Evolutionary conservation across 2,888 invertebrate species (phyloP), one percentile per base, ranked within the genome.

Genomic region (Drosophila prolongata): DNA sequence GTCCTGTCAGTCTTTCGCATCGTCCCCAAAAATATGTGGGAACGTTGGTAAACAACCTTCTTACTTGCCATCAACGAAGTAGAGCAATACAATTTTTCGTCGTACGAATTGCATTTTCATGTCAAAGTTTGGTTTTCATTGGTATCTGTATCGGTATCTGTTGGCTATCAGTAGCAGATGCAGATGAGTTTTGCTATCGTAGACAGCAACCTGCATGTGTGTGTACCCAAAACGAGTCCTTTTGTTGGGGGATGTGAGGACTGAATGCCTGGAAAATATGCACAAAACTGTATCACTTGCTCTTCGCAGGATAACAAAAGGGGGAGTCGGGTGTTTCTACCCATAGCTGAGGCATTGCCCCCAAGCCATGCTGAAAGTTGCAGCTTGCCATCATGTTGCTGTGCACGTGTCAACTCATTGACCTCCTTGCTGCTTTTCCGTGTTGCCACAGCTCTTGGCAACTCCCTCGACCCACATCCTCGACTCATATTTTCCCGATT

Each of bases 321-420:
- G 40, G 53, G 44, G 8, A 30, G 30, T 6, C 4, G 8, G 30
- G 14, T 10, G n/a, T 13, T 27, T 24, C 8, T 37, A 30, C 46
- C 44, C 65, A 66, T 55, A 66, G 67, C 53, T 55, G 56, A 78
- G 78, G 80, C 80, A 62, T 60, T 85, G 79, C 81, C 81, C 75
- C 66, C 37, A 49, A 59, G 59, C 42, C 10, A 71, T 55, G 59
- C 55, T 61, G 52, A 50, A 69, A 69, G 65, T 54, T 72, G 60
- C 78, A 78, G 71, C 58, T 55, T 68, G 43, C n/a, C 34, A 16
- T 37, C 37, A 44, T 64, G 62, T 44, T 65, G 44, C 11, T 75
- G 52, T 76, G 62, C 77, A 81, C 84, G 87, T 83, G 87, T 80
- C 77, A 83, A 83, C 87, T 87, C 83, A 80, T 83, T 87, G 83